Conservation (phyloP, 2,888 invertebrate species). For the Crematogaster levior region DNA sequence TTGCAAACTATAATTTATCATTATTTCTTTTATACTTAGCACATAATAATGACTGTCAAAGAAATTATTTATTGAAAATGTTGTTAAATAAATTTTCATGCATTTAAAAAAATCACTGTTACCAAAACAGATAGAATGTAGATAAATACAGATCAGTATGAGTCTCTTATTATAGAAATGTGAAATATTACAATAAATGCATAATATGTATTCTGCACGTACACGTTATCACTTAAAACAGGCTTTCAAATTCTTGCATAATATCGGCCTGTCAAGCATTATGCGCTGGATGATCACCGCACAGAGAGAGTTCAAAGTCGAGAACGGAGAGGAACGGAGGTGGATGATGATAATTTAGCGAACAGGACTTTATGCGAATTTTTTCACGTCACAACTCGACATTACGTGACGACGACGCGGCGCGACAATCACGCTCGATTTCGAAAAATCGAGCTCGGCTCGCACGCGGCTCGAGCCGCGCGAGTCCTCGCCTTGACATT, state of each 20-base stretch:
- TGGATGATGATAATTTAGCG: constrained; percentile 47
- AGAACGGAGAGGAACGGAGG: neutral
- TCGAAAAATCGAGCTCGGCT: constrained; percentile 22
- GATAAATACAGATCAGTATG: neutral
- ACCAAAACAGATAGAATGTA: neutral
- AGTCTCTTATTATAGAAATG: neutral
- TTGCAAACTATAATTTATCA: constrained; percentile 26
- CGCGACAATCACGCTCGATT: constrained; percentile 38
- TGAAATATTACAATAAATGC: neutral
- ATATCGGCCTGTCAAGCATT: neutral
- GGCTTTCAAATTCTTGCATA: constrained; percentile 1
- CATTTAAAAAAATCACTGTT: neutral
- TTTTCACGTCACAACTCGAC: constrained; percentile 60
- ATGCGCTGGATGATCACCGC: constrained; percentile 1
- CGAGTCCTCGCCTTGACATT: constrained; percentile 48
- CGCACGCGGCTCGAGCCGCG: constrained; percentile 23
- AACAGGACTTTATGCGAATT: constrained; percentile 47
- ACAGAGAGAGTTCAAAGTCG: constrained; percentile 31
- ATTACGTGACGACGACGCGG: constrained; percentile 54
- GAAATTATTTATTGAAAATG: neutral
- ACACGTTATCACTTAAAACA: neutral
- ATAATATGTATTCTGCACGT: neutral
- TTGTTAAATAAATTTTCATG: neutral
- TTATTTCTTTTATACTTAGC: too few species aligned
- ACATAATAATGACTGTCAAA: neutral